Base-by-base conservation (phyloP, 2,113 vertebrate species). In the Phyllostomus discolor region DNA sequence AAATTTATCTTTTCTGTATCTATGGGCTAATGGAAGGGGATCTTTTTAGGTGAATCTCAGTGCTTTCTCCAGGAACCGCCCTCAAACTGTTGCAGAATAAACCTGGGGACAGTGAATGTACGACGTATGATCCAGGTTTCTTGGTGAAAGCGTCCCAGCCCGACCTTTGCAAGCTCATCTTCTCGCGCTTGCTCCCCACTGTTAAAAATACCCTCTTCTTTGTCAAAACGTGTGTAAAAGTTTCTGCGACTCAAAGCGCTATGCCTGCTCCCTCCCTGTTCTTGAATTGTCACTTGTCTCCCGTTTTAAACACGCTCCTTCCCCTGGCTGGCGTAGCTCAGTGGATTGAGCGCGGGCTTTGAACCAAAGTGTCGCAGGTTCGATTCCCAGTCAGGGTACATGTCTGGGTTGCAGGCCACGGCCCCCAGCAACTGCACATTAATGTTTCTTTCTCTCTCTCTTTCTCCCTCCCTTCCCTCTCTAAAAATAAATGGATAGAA, bases 81-180 rank as follows among this genome's bases (percentile, higher is more conserved):
- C 43, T 95, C 87, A 35, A 83, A 64, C 1, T n/a, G 16, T 69
- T 85, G 59, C n/a, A 95, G 93, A 95, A 5, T 92, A n/a, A 93
- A 93, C 46, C 80, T 54, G 78, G 43, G 7, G 69, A 43, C 20
- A 80, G 12, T 20, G 87, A 54, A 62, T 73, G 17, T 10, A 31
- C 57, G 14, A 17, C 66, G n/a, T 62, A 31, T 79, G 33, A 66
- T 52, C 33, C 41, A 69, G 75, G 64, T 72, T 92, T 59, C 52
- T 69, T 88, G 52, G 24, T 78, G 38, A 88, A 67, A 35, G 72
- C 15, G 43, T 73, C 26, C 24, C 90, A 62, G 52, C 19, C 82
- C 33, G 69, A 1, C 5, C 19, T 86, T 46, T 73, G 35, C 57
- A 73, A 91, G 50, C 82, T 92, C 90, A 90, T 59, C 10, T 73